These are phyloP conservation scores for Botia kubotai DNA, from an alignment of 2,797 vertebrate species.

Conservation along the genomic window DNA sequence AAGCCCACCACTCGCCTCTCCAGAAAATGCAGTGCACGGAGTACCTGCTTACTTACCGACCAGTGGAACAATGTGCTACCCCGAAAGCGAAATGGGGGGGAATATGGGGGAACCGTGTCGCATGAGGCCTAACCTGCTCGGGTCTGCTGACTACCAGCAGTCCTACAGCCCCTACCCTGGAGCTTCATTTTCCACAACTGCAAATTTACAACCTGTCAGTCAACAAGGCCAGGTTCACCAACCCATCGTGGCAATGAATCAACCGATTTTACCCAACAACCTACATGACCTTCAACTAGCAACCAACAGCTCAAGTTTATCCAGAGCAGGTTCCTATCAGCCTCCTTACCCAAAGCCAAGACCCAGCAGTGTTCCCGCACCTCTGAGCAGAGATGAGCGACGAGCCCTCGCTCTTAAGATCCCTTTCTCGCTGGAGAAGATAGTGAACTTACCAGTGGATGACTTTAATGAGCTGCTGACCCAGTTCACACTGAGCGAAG, in stretches of 20 bases:
- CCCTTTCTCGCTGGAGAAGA: conserved; percentile 86
- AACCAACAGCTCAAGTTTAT: conserved; percentile 56
- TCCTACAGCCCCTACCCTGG: conserved; percentile 66
- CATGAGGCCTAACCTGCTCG: conserved; percentile 69
- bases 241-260: conserved; percentile 57
- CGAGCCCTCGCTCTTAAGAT: conserved; percentile 86
- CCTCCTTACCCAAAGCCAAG: conserved; percentile 63
- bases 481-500: conserved; percentile 82
- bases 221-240: conserved; percentile 60
- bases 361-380: conserved; percentile 32
- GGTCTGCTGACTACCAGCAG: conserved; percentile 76
- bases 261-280: conserved; percentile 42
- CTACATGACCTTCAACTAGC: conserved; percentile 53
- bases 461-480: conserved; percentile 91
- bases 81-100: conserved; percentile 77
- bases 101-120: conserved; percentile 68
- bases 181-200: conserved; percentile 62
- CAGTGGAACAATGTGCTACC: conserved; percentile 68
- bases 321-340: conserved; percentile 65
- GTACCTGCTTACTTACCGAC: conserved; percentile 60
- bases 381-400: conserved; percentile 84
- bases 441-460: conserved; percentile 90
- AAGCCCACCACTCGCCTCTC: conserved; percentile 80
- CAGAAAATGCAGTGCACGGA: conserved; percentile 70
- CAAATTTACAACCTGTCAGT: conserved; percentile 50